Conservation (phyloP, 2,888 invertebrate genomes). For the Elegia similella region DNA sequence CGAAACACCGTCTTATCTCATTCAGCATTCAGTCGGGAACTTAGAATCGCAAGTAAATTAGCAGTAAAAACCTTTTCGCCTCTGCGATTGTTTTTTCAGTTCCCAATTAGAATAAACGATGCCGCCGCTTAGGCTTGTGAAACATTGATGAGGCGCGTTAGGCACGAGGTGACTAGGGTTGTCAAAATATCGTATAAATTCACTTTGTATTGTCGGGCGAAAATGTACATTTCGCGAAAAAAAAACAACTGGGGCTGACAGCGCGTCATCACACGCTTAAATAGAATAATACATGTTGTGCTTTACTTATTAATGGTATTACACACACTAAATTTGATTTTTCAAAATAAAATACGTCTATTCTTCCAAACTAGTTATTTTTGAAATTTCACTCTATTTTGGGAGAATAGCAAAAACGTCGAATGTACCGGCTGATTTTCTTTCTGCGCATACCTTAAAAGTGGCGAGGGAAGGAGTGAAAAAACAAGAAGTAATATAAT, state of each 20-base stretch:
- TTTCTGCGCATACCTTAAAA: no score
- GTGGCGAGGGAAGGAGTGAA: no score
- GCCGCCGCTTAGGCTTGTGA: constrained; percentile 60
- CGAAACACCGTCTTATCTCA: constrained; percentile 36
- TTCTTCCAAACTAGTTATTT: no score
- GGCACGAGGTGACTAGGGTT: constrained; percentile 34
- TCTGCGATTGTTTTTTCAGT: constrained; percentile 66
- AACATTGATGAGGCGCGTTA: constrained; percentile 69
- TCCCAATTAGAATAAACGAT: constrained; percentile 67
- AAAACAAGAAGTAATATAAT: no score
- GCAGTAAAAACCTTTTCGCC: constrained; percentile 54
- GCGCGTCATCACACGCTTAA: no score
- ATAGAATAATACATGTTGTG: no score
- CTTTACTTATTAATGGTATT: no score
- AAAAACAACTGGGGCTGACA: background rate
- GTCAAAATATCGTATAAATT: background rate
- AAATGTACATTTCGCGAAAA: background rate
- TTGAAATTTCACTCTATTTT: no score
- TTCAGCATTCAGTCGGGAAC: constrained; percentile 48
- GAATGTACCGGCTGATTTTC: no score
- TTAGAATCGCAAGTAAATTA: constrained; percentile 53
- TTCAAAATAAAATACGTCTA: no score
- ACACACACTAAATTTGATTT: no score
- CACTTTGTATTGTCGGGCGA: background rate
- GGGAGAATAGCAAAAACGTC: no score